Base-by-base conservation (phyloP, 1,140 invertebrate genomes). In the Trichonephila clavipes region DNA sequence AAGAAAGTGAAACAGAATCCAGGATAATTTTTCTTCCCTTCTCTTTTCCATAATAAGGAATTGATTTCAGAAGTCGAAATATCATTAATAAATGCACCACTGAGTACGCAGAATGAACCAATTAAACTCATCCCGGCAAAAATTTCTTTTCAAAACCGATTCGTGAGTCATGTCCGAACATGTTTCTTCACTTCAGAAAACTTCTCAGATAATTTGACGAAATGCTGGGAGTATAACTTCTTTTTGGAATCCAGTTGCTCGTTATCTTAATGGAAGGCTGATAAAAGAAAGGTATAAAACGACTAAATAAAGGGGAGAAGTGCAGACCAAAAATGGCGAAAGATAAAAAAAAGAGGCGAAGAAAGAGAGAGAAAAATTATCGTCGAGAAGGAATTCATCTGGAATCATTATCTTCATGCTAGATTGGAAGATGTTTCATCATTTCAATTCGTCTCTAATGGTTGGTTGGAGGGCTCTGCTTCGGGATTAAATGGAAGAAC, bases 351-450 rank as follows among this genome's bases (percentile, higher is more conserved):
- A 24, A 64, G n/a, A 66, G 24, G 59, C 18, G 62, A n/a, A 69
- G 58, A 92, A 40, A 81, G 24, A 82, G 40, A 69, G 58, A 92
- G 62, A 92, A 85, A 92, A 81, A 59, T 90, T 90, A 72, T 90
- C 90, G 19, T 85, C 19, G 90, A 66, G 44, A 92, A 85, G 58
- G 59, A 92, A 85, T 85, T 92, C 90, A 92, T 92, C 90, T 92
- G 90, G 90, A 92, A 92, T 92, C 90, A 92, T 92, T 92, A 92
- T 92, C 90, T 85, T 61, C 81, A 64, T 83, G 72, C 77, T 61
- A 85, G 90, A 92, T 92, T 92, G 90, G 61, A 66, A 85, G 90
- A 92, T 85, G 90, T 81, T 92, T 51, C 90, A 85, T 92, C 82
- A 92, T 92, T 85, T 66, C 82, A 85, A 92, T 85, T 83, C 90